Evolutionary conservation across 2,113 vertebrate genomes (phyloP).

Genomic region (Corapipo altera): DNA sequence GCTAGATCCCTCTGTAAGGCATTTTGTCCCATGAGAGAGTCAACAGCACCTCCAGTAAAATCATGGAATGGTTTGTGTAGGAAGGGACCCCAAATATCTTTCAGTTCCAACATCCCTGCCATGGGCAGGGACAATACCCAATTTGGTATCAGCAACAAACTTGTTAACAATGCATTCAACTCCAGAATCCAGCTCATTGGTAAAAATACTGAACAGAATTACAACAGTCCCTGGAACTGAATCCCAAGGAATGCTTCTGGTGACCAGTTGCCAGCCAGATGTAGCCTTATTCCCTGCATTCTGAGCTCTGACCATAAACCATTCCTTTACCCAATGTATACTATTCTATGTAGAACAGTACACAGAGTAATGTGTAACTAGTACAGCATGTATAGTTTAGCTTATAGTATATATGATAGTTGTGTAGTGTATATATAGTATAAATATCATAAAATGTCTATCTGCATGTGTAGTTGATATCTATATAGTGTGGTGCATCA

Average conservation of each 20-base stretch:
- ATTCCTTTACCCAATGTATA: neutral
- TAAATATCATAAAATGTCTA: neutral
- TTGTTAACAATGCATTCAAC: fast-evolving
- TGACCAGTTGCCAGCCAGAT: neutral
- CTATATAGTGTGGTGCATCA: neutral
- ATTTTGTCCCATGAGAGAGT: neutral
- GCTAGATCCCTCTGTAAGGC: neutral
- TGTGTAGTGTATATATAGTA: neutral
- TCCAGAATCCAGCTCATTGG: neutral
- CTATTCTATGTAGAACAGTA: neutral
- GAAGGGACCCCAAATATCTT: neutral
- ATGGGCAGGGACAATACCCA: neutral
- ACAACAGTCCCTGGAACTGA: neutral
- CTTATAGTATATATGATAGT: neutral
- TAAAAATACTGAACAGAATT: neutral
- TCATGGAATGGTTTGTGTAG: neutral
- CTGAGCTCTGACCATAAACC: neutral
- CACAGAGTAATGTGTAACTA: neutral
- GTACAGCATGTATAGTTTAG: neutral
- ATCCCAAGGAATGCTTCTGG: neutral
- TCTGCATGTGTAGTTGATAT: neutral
- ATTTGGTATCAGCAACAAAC: neutral
- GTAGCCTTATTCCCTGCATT: neutral
- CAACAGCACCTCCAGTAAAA: fast-evolving
- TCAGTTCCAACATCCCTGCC: neutral